Conservation (phyloP, 2,113 vertebrate species). For the Plectropomus leopardus region DNA sequence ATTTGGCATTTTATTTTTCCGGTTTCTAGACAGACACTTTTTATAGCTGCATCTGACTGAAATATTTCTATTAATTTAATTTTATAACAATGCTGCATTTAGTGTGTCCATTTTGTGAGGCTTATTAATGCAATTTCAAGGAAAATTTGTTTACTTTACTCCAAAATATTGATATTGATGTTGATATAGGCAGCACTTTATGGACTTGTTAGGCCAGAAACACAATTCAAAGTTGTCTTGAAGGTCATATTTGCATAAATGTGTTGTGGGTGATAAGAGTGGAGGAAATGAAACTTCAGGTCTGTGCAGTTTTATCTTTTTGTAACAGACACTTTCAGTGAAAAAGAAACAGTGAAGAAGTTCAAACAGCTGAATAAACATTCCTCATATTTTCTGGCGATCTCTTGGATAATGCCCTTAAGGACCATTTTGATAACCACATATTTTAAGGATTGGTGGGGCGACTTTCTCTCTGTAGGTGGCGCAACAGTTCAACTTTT, state of each 20-base stretch:
- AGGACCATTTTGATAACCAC: too few relatives aligned
- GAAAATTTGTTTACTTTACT: too few relatives aligned
- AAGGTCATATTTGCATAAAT: not conserved
- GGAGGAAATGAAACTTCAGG: conserved; percentile 15
- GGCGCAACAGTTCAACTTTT: conserved; percentile 34
- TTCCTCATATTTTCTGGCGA: not conserved
- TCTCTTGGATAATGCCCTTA: not conserved
- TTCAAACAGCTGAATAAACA: not conserved
- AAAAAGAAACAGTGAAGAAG: not conserved
- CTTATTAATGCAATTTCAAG: too few relatives aligned
- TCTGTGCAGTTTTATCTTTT: not conserved
- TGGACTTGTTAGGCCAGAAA: not conserved
- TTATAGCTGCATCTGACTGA: too few relatives aligned
- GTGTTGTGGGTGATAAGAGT: not conserved
- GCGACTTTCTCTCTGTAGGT: conserved; percentile 3
- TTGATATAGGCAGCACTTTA: not conserved
- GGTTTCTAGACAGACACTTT: too few relatives aligned
- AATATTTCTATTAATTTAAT: too few relatives aligned
- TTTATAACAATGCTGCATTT: not conserved
- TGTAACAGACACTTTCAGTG: not conserved
- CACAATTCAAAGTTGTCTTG: not conserved
- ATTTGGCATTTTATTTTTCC: too few relatives aligned
- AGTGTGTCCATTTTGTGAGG: not conserved
- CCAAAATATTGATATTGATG: not conserved
- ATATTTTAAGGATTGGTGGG: not conserved